phyloP scores from a whole-genome alignment of 2,113 vertebrate genomes.

The Chloropsis hardwickii region DNA sequence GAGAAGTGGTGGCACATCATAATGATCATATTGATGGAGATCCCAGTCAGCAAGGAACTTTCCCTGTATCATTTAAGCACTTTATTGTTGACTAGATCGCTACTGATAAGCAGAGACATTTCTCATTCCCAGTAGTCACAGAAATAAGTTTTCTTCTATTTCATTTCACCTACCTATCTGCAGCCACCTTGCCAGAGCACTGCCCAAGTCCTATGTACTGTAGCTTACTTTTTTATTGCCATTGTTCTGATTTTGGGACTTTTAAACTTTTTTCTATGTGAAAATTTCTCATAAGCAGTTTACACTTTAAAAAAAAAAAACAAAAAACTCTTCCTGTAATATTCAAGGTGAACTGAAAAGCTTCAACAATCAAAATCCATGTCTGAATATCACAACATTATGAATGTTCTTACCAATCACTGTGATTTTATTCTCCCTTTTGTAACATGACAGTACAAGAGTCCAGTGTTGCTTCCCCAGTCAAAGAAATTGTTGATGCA shows the following conservation, averaged over 20 bases:
- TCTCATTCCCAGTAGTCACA: conserved; percentile 31
- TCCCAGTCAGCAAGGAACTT: not conserved
- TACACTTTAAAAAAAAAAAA: conserved; percentile 1
- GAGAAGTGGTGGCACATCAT: not conserved
- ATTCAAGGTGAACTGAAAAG: conserved; percentile 64
- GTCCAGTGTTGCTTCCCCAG: not conserved
- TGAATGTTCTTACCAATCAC: not conserved
- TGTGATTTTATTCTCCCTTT: not conserved
- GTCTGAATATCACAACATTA: not conserved
- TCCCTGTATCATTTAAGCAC: conserved; percentile 89
- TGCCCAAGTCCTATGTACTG: conserved; percentile 1
- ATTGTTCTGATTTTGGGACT: conserved; percentile 8
- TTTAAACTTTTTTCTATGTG: conserved; percentile 51
- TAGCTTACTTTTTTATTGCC: conserved; percentile 17
- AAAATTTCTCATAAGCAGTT: conserved; percentile 46
- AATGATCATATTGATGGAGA: not conserved
- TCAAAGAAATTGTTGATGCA: not conserved
- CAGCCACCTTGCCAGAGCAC: conserved; percentile 35
- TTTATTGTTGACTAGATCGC: conserved; percentile 85
- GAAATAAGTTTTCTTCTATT: not conserved
- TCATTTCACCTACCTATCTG: not conserved
- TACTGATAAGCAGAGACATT: conserved; percentile 40
- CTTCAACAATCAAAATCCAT: not conserved
- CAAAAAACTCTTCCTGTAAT: conserved; percentile 5
- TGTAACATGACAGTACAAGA: not conserved